These are phyloP conservation scores for Electrophaes corylata DNA, from an alignment of 2,888 invertebrate species.

Conservation along the genomic window DNA sequence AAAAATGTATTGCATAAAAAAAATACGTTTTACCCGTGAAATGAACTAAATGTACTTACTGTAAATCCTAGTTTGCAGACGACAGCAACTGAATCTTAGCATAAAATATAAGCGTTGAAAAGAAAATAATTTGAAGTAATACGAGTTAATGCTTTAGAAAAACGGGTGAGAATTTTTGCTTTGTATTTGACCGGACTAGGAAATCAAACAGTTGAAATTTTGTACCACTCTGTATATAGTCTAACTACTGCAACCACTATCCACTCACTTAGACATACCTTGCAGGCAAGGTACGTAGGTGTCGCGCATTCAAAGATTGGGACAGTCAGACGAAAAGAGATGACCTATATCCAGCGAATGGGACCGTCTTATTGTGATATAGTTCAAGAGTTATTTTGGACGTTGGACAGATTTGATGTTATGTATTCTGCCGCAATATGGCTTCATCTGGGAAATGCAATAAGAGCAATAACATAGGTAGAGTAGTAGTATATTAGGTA, in stretches of 20 bases:
- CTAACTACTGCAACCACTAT: too few species aligned
- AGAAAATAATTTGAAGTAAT: background rate
- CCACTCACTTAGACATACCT: background rate
- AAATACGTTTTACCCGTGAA: background rate
- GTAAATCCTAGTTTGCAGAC: background rate
- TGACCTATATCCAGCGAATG: too few species aligned
- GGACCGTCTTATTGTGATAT: too few species aligned
- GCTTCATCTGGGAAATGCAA: too few species aligned
- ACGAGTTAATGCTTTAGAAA: background rate
- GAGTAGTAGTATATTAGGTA: too few species aligned
- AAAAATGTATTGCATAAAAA: background rate
- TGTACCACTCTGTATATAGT: background rate
- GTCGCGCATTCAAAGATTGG: constrained; percentile 1
- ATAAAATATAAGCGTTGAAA: background rate
- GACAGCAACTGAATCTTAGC: background rate
- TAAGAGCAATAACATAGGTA: too few species aligned
- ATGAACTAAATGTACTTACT: background rate
- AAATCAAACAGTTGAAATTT: too few species aligned
- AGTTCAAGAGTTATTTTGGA: too few species aligned
- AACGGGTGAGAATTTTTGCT: background rate
- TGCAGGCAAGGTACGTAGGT: background rate
- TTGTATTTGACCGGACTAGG: background rate
- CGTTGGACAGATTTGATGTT: too few species aligned
- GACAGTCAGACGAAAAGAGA: background rate
- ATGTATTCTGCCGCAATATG: too few species aligned